These are phyloP conservation scores for Psittacula cyanocephala DNA, from an alignment of 2,113 vertebrate species.

Conservation along the genomic window DNA sequence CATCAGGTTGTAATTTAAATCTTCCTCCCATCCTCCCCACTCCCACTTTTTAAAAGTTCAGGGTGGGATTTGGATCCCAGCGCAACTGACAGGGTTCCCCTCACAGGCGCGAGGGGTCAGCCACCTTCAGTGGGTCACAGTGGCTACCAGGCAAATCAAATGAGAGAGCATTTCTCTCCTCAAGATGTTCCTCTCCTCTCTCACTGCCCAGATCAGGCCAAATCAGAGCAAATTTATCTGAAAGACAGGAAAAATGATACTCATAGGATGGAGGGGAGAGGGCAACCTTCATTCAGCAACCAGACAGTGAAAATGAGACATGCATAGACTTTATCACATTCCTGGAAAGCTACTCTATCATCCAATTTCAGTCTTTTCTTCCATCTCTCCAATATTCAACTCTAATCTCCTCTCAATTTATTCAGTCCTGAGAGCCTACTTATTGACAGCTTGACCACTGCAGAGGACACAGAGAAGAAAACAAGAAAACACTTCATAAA, in stretches of 20 bases:
- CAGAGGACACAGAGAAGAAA: background rate
- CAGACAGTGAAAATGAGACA: background rate
- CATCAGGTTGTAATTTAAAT: background rate
- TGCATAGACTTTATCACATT: background rate
- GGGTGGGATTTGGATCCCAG: background rate
- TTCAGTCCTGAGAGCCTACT: background rate
- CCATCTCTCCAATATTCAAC: background rate
- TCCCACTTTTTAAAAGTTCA: background rate
- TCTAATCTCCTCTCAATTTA: background rate
- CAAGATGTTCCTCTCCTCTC: background rate
- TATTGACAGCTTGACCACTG: background rate
- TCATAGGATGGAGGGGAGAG: background rate
- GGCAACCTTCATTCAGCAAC: background rate
- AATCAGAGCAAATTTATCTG: background rate
- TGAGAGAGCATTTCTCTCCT: background rate
- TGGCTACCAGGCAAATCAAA: background rate
- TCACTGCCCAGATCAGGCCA: background rate
- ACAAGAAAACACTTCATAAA: slow-evolving; percentile 6
- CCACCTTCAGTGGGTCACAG: background rate
- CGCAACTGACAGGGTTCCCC: background rate
- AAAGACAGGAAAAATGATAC: background rate
- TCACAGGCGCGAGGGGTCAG: background rate
- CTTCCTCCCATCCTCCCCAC: background rate
- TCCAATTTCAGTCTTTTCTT: background rate
- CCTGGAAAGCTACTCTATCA: background rate